These are phyloP conservation scores for Drosophila ohnishii DNA, from an alignment of 1,140 invertebrate species.

Conservation along the genomic window DNA sequence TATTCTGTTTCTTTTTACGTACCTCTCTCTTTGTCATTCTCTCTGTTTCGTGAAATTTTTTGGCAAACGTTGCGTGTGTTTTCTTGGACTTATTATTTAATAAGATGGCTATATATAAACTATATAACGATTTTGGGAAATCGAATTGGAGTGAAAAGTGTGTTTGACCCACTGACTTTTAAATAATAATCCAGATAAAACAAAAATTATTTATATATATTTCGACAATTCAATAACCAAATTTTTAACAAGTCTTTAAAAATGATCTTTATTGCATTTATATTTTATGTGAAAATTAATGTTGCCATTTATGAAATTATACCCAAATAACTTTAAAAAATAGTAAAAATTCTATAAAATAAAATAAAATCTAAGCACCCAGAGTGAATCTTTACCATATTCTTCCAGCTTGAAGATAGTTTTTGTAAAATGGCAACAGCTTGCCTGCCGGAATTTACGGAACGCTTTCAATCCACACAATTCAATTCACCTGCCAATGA, in stretches of 20 bases:
- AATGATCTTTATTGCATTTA: no score
- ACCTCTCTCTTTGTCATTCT: neutral
- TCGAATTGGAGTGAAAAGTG: conserved; percentile 23
- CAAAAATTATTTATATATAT: neutral
- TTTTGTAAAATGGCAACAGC: conserved; percentile 44
- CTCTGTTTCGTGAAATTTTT: conserved; percentile 40
- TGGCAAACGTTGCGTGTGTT: conserved; percentile 44
- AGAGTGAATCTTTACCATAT: conserved; percentile 16
- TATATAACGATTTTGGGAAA: neutral
- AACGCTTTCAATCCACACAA: conserved; percentile 20
- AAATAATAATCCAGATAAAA: neutral
- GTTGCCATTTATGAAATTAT: neutral
- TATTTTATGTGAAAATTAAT: neutral
- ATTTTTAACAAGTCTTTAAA: neutral
- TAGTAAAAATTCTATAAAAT: no score
- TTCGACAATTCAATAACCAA: neutral
- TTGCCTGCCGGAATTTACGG: conserved; percentile 22
- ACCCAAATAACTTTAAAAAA: neutral
- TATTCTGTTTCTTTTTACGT: conserved; percentile 9
- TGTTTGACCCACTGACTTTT: conserved; percentile 25
- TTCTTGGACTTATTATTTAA: conserved; percentile 44
- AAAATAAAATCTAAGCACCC: neutral
- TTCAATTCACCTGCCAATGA: conserved; percentile 4
- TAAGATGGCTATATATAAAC: conserved; percentile 20
- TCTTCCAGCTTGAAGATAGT: conserved; percentile 19